phyloP scores from a whole-genome alignment of 2,113 vertebrate genomes.

The Osmerus mordax region DNA sequence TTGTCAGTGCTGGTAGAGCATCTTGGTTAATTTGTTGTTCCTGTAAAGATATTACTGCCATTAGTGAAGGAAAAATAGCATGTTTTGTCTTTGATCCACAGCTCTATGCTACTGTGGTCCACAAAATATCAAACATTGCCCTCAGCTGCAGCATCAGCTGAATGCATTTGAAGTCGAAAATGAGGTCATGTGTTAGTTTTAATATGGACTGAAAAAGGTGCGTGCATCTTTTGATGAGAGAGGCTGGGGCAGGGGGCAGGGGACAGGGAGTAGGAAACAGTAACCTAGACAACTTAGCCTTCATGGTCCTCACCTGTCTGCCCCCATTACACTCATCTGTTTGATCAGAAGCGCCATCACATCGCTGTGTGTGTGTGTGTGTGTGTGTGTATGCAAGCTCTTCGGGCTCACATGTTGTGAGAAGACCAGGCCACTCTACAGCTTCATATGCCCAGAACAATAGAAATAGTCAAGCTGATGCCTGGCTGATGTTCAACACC shows the following conservation, averaged over 20 bases:
- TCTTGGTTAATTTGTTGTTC: too few relatives aligned
- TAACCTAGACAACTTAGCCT: neutral
- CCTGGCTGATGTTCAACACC: neutral
- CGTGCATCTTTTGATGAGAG: neutral
- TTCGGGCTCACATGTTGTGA: neutral
- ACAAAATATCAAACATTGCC: too few relatives aligned
- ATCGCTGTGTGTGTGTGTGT: constrained; percentile 17
- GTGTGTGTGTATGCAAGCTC: neutral
- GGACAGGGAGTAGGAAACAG: constrained; percentile 28
- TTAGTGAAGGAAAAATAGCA: too few relatives aligned
- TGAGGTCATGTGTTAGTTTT: constrained; percentile 49
- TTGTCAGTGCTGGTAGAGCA: too few relatives aligned
- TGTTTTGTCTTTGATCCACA: too few relatives aligned
- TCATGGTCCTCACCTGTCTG: constrained; percentile 32
- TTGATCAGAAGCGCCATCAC: constrained; percentile 46
- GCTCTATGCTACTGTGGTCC: too few relatives aligned
- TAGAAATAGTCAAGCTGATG: neutral
- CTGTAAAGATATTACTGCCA: too few relatives aligned
- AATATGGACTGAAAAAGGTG: constrained; percentile 32
- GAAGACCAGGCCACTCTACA: neutral
- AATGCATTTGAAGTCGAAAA: constrained; percentile 26
- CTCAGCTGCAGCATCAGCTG: too few relatives aligned
- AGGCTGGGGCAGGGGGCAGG: too few relatives aligned
- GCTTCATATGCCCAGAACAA: neutral
- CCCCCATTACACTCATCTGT: constrained; percentile 35